These are phyloP conservation scores for Anastatus disparis DNA, from an alignment of 1,140 invertebrate genomes.

Conservation along the genomic window DNA sequence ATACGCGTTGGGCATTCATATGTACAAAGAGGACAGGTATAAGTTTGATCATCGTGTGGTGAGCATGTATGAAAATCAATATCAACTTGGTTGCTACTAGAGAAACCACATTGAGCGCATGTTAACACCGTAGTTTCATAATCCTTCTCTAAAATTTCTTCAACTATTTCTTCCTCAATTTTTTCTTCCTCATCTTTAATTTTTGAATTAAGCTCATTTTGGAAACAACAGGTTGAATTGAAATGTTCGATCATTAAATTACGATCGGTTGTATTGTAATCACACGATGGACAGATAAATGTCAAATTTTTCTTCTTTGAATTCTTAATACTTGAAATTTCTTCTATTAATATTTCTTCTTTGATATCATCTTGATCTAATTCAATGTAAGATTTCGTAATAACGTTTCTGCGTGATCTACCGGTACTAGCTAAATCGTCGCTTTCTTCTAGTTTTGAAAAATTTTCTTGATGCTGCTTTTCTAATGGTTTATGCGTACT, in stretches of 20 bases:
- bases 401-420: too few relatives aligned
- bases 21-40: conserved; percentile 47
- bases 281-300: too few relatives aligned
- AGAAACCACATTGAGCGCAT: conserved; percentile 41
- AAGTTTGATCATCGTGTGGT: conserved; percentile 14
- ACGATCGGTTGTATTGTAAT: too few relatives aligned
- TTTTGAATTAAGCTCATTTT: not conserved
- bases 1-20: conserved; percentile 44
- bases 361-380: too few relatives aligned
- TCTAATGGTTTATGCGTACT: conserved; percentile 40
- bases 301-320: not conserved
- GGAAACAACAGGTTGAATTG: too few relatives aligned
- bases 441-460: too few relatives aligned
- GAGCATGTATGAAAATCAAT: conserved; percentile 35
- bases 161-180: not conserved
- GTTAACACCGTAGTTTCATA: not conserved
- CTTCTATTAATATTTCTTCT: too few relatives aligned
- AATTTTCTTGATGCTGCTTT: too few relatives aligned
- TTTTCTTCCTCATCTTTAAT: not conserved
- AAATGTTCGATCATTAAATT: too few relatives aligned
- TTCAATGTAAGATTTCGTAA: too few relatives aligned
- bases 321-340: not conserved
- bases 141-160: not conserved
- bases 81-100: conserved; percentile 33
- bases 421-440: too few relatives aligned